Conservation (phyloP, 1,140 invertebrate genomes). For the Drosophila gunungcola region DNA sequence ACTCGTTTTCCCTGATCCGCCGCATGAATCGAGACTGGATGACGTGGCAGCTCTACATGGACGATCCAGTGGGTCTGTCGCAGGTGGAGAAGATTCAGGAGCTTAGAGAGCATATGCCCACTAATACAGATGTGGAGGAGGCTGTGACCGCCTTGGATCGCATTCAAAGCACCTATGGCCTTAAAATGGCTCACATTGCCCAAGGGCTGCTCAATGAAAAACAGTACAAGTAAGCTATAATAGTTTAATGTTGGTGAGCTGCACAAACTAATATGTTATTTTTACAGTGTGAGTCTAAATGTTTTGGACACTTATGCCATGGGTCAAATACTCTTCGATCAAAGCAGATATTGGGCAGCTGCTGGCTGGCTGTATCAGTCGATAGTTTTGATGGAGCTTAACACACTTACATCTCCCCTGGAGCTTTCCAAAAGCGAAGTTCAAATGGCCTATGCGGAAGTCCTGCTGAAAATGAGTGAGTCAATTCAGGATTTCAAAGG, state of each 20-base stretch:
- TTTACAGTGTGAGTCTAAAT: conserved; percentile 41
- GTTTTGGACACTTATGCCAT: conserved; percentile 54
- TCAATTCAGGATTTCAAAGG: neutral
- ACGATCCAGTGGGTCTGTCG: conserved; percentile 71
- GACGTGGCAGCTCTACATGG: conserved; percentile 62
- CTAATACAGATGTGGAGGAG: conserved; percentile 95
- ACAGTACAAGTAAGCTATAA: conserved; percentile 89
- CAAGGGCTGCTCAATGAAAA: conserved; percentile 94
- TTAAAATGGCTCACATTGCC: conserved; percentile 94
- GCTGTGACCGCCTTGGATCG: conserved; percentile 96
- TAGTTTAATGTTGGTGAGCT: neutral
- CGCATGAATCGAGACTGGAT: conserved; percentile 74
- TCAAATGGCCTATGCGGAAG: conserved; percentile 49
- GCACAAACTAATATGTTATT: neutral
- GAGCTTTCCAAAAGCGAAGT: conserved; percentile 37
- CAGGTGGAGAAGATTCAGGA: conserved; percentile 88
- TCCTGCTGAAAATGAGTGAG: conserved; percentile 60
- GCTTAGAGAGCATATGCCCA: conserved; percentile 90
- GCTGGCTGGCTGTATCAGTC: conserved; percentile 56
- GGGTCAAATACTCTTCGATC: conserved; percentile 50
- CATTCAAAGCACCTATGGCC: conserved; percentile 96
- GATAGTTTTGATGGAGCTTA: conserved; percentile 9
- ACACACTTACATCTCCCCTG: conserved; percentile 26
- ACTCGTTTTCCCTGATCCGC: conserved; percentile 65
- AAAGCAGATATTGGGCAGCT: conserved; percentile 37